Conservation (phyloP, 2,113 vertebrate genomes). For the Rhineura floridana region DNA sequence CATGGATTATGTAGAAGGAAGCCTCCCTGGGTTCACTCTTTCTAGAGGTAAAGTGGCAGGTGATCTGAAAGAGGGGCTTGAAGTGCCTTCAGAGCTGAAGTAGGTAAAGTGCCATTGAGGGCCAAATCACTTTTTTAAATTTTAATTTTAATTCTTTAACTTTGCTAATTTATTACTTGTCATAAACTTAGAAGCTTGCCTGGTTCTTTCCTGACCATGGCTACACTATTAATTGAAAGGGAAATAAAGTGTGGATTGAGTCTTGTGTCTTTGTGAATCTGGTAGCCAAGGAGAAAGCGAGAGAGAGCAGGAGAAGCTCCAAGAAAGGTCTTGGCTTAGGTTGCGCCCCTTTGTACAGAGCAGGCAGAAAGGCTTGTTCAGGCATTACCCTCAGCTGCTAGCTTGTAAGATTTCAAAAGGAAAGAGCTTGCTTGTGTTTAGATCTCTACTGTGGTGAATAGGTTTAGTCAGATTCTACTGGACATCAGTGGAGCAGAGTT, state of each 20-base stretch:
- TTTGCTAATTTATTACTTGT: no score
- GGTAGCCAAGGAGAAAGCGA: not conserved
- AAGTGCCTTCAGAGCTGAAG: no score
- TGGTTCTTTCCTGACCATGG: not conserved
- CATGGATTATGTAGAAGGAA: no score
- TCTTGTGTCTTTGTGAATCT: not conserved
- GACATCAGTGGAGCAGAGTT: no score
- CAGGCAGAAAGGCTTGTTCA: not conserved
- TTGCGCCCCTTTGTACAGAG: not conserved
- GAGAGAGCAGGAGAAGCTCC: not conserved
- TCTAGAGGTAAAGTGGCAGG: no score
- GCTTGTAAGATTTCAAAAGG: not conserved
- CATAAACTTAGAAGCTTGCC: no score
- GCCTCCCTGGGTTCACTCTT: no score
- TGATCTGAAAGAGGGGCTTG: no score
- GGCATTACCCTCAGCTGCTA: not conserved
- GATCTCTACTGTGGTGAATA: not conserved
- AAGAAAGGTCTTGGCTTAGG: not conserved
- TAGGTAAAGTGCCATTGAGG: no score
- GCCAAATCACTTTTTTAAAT: no score
- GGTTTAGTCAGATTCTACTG: not conserved
- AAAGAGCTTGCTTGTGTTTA: not conserved
- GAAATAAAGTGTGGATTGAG: not conserved
- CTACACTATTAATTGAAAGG: not conserved
- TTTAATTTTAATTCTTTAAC: no score